A percentile compares a stretch with the other conserved stretches of the same genome.
These are phyloP conservation scores for Dreissena polymorpha DNA, from an alignment of 1,140 invertebrate genomes.

Conservation along the genomic window DNA sequence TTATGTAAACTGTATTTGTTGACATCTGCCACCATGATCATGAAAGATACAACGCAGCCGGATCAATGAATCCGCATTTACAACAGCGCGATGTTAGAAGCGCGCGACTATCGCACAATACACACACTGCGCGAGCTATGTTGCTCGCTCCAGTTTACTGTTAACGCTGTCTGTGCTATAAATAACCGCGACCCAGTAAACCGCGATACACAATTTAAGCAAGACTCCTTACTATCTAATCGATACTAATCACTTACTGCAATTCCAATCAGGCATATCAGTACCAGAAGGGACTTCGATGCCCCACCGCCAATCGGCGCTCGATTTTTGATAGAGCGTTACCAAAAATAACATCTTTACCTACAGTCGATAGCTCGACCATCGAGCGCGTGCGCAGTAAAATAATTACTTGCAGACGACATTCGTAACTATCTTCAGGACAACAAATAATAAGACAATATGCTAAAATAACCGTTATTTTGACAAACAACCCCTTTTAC, in stretches of 20 bases:
- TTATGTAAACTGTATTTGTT: too few species aligned
- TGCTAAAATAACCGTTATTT: too few species aligned
- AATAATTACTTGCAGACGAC: constrained; percentile 46
- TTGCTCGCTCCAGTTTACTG: constrained; percentile 5
- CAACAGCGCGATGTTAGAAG: too few species aligned
- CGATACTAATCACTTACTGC: constrained; percentile 52
- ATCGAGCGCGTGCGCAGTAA: constrained; percentile 51
- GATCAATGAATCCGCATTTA: too few species aligned
- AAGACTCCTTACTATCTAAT: constrained; percentile 43
- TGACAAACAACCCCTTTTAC: too few species aligned
- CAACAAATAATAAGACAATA: too few species aligned
- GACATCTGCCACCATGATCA: too few species aligned
- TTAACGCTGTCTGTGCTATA: constrained; percentile 32
- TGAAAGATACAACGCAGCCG: too few species aligned
- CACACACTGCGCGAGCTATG: neutral
- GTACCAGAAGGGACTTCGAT: constrained; percentile 35
- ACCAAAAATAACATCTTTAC: constrained; percentile 50
- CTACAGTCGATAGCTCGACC: constrained; percentile 20
- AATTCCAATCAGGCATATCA: constrained; percentile 42
- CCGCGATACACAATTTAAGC: constrained; percentile 44
- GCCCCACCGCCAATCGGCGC: constrained; percentile 49
- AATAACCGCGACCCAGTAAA: constrained; percentile 53
- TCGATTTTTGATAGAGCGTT: constrained; percentile 22
- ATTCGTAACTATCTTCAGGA: neutral
- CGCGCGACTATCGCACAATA: too few species aligned